A percentile compares a stretch with the other conserved stretches of the same genome.
phyloP scores from a whole-genome alignment of 2,113 vertebrate species.

The Mugil cephalus region DNA sequence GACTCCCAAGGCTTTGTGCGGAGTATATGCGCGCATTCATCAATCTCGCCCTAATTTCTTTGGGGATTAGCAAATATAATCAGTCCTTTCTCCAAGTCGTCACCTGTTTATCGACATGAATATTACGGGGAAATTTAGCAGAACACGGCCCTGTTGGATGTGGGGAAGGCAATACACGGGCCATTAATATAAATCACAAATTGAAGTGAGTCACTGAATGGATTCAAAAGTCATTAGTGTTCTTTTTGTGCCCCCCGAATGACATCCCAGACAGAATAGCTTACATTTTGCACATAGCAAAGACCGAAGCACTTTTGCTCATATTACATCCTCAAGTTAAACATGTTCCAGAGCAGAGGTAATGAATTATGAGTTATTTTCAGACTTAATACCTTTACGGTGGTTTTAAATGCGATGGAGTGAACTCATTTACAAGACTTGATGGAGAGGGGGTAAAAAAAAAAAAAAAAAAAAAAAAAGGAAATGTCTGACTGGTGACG shows the following conservation, averaged over 20 bases:
- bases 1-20: constrained; percentile 80
- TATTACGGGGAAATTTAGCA: constrained; percentile 73
- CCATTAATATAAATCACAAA: constrained; percentile 74
- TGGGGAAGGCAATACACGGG: constrained; percentile 52
- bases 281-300: constrained; percentile 55
- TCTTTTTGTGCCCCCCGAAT: constrained; percentile 59
- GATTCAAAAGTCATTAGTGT: constrained; percentile 69
- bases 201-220: constrained; percentile 68
- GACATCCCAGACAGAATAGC: constrained; percentile 57
- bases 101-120: constrained; percentile 77
- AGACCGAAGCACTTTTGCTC: constrained; percentile 61
- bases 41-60: constrained; percentile 78
- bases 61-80: constrained; percentile 81
- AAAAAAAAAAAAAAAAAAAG: constrained; percentile 35
- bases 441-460: constrained; percentile 1
- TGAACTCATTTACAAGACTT: constrained; percentile 71
- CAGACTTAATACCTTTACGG: constrained; percentile 71
- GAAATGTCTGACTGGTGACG: constrained; percentile 47
- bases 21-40: constrained; percentile 78
- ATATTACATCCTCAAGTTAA: constrained; percentile 58
- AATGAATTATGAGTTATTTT: constrained; percentile 78
- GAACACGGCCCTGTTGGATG: constrained; percentile 54
- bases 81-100: constrained; percentile 73
- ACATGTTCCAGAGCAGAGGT: constrained; percentile 62
- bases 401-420: constrained; percentile 68